Evolutionary conservation across 2,797 vertebrate species (phyloP), one percentile per base, ranked within the genome.

Genomic region (Poeciliopsis infans): DNA sequence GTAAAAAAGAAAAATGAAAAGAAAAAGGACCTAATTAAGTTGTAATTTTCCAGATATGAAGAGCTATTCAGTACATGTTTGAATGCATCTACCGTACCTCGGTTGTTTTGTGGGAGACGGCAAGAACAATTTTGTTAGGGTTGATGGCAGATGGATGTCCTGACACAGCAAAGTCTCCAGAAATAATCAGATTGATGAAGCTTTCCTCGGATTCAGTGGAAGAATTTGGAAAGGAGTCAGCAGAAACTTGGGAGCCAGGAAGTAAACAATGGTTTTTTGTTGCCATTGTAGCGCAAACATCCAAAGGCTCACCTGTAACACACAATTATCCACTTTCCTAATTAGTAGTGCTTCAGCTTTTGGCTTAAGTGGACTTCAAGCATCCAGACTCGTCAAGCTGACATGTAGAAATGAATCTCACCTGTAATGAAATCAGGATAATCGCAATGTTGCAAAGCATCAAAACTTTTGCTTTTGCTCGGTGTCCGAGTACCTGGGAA

Each of bases 111-210:
- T 84, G 78, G n/a, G 96, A 92, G 75, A 98, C 93, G 0, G 95
- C 96, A 51, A 99, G 94, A 80, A 97, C 39, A 2, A 94, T 96
- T 94, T 96, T 97, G 92, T 96, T 96, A 23, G 96, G 96, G 86
- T 93, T 96, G 53, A 91, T 89, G 49, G 92, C 86, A 45, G 28
- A 91, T 69, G 75, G 92, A 74, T 0, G 88, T 84, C 20, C 93
- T 2, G 61, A 83, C 80, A 94, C 90, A 2, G 69, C 85, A 69
- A 91, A 83, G 39, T 92, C 92, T 81, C 93, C 93, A 4, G 79
- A 85, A 20, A 93, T 46, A 0, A 97, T 76, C 64, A 85, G 84
- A 31, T 72, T 90, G 57, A 95, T 91, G 84, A 97, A 91, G 39
- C 94, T 96, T 73, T 93, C 86, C 75, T 96, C 94, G 31, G 95